These are phyloP conservation scores for Bradypodion ventrale DNA, from an alignment of 2,797 vertebrate species.

Conservation along the genomic window DNA sequence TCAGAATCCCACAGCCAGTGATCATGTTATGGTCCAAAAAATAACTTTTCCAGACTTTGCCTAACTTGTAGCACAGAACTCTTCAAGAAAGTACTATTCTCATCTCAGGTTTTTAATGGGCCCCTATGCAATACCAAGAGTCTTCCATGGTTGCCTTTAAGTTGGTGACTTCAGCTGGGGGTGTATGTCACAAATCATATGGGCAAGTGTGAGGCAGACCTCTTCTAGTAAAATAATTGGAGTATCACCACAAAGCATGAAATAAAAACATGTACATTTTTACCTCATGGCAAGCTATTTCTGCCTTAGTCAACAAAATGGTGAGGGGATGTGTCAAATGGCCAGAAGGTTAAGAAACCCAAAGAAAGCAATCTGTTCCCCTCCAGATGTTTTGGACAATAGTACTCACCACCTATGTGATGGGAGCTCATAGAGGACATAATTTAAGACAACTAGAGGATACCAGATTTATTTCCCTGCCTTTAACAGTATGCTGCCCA, in stretches of 20 bases:
- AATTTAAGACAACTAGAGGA: too few species aligned
- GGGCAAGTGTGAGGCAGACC: background rate
- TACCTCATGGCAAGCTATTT: background rate
- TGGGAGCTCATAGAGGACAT: too few species aligned
- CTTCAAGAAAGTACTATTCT: background rate
- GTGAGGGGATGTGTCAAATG: background rate
- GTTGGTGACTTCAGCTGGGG: background rate
- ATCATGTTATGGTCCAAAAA: too few species aligned
- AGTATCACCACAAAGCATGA: background rate
- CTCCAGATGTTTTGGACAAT: too few species aligned
- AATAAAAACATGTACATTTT: background rate
- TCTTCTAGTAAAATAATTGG: background rate
- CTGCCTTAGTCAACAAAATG: background rate
- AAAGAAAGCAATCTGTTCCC: too few species aligned
- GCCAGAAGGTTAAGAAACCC: too few species aligned
- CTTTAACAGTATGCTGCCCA: background rate
- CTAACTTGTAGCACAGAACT: background rate
- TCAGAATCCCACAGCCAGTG: background rate
- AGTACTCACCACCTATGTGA: too few species aligned
- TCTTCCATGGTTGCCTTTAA: background rate
- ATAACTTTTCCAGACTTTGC: too few species aligned
- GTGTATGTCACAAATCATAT: background rate
- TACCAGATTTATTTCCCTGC: too few species aligned
- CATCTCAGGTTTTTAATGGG: background rate
- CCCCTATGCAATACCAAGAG: background rate